phyloP scores from a whole-genome alignment of 2,797 vertebrate genomes.

The Pseudochirops corinnae region DNA sequence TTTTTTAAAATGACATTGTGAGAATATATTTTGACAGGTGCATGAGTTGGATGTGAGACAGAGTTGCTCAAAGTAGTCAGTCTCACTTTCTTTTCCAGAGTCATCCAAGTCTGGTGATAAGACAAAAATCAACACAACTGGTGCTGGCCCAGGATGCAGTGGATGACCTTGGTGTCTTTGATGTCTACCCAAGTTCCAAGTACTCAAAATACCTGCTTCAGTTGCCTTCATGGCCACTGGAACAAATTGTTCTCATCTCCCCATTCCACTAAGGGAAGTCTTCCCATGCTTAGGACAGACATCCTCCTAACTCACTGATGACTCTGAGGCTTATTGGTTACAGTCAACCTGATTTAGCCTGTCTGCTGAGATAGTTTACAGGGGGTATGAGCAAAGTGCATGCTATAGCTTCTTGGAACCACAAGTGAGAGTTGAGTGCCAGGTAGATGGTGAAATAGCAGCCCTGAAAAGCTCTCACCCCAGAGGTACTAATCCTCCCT shows the following conservation, averaged over 20 bases:
- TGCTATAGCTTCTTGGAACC: not conserved
- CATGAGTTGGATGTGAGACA: not conserved
- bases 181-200: not conserved
- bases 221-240: not conserved
- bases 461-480: not conserved
- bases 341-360: not conserved
- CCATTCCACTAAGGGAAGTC: not conserved
- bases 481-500: not conserved
- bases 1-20: not conserved
- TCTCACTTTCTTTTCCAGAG: not conserved
- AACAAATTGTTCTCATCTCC: not conserved
- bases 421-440: not conserved
- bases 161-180: not conserved
- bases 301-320: not conserved
- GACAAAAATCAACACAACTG: not conserved
- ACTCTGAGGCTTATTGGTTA: not conserved
- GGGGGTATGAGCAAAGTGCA: not conserved
- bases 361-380: not conserved
- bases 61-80: not conserved
- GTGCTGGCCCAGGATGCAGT: not conserved
- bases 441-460: not conserved
- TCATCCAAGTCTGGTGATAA: not conserved
- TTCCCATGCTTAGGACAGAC: not conserved
- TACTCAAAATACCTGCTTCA: not conserved
- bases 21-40: not conserved